Conservation (phyloP, 2,888 invertebrate species). For the Macrosiphum euphorbiae region DNA sequence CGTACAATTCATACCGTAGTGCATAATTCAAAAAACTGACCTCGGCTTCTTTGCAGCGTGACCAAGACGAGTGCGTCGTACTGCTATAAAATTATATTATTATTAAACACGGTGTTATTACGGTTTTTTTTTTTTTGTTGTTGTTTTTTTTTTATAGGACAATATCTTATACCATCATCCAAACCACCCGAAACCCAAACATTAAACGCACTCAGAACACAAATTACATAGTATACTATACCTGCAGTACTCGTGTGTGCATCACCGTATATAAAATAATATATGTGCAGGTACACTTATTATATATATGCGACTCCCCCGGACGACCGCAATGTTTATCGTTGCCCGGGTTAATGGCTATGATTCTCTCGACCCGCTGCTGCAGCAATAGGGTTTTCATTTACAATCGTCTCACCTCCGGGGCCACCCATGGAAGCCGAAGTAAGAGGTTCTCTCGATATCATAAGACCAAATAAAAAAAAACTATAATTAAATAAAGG, state of each 20-base stretch:
- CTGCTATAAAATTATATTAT: not conserved
- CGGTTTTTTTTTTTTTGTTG: not conserved
- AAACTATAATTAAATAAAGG: conserved; percentile 52
- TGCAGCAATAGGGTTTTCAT: conserved; percentile 37
- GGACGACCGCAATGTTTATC: conserved; percentile 33
- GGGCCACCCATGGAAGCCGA: conserved; percentile 45
- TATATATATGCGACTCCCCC: not conserved
- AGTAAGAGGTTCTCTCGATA: conserved; percentile 18
- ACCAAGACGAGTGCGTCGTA: not conserved
- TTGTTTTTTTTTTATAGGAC: not conserved
- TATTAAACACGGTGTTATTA: not conserved
- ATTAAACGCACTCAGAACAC: conserved; percentile 31
- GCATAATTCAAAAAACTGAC: not conserved
- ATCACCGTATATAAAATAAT: not conserved
- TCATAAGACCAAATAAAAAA: not conserved
- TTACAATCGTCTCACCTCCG: conserved; percentile 49
- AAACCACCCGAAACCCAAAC: not conserved
- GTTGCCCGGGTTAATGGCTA: conserved; percentile 36
- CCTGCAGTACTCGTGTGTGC: not conserved
- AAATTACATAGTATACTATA: conserved; percentile 32
- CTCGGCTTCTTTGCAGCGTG: not conserved
- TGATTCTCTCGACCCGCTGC: conserved; percentile 29
- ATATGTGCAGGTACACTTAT: not conserved
- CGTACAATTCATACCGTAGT: not conserved
- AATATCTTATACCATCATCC: not conserved